phyloP scores from a whole-genome alignment of 1,140 invertebrate genomes.

The Lepidurus couesii region DNA sequence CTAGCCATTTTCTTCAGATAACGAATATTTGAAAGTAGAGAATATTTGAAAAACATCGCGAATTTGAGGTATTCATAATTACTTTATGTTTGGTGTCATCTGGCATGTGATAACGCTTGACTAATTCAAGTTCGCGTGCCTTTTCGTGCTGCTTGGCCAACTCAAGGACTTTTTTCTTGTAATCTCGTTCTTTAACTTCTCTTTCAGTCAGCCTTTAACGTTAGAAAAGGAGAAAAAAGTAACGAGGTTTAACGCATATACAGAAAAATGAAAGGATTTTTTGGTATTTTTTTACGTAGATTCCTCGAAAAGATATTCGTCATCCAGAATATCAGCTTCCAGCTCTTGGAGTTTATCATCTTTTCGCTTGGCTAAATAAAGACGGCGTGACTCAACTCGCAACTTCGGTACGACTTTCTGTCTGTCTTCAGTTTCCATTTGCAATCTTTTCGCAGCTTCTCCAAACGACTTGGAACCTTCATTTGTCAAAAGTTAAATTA shows the following conservation, averaged over 20 bases:
- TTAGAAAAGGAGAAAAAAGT: constrained; percentile 39
- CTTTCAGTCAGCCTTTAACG: constrained; percentile 66
- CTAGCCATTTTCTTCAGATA: too few relatives aligned
- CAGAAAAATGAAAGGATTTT: constrained; percentile 24
- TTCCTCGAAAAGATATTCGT: constrained; percentile 91
- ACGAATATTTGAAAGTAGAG: neutral
- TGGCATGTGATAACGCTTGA: constrained; percentile 91
- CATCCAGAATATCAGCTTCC: constrained; percentile 90
- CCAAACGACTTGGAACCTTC: constrained; percentile 52
- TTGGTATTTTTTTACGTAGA: constrained; percentile 58
- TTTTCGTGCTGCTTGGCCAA: constrained; percentile 93
- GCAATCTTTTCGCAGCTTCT: constrained; percentile 86
- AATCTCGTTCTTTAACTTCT: constrained; percentile 75
- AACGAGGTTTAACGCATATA: neutral
- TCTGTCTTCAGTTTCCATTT: constrained; percentile 75
- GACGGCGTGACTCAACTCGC: constrained; percentile 80
- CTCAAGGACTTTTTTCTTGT: constrained; percentile 84
- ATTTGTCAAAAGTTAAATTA: constrained; percentile 21
- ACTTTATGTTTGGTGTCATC: constrained; percentile 50
- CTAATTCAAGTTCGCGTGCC: constrained; percentile 82
- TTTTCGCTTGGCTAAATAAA: constrained; percentile 93
- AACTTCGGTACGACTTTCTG: constrained; percentile 81
- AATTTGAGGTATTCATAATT: neutral
- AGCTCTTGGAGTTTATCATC: constrained; percentile 94
- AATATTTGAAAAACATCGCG: neutral